Conservation (phyloP, 2,888 invertebrate genomes). For the Cosmia pyralina region DNA sequence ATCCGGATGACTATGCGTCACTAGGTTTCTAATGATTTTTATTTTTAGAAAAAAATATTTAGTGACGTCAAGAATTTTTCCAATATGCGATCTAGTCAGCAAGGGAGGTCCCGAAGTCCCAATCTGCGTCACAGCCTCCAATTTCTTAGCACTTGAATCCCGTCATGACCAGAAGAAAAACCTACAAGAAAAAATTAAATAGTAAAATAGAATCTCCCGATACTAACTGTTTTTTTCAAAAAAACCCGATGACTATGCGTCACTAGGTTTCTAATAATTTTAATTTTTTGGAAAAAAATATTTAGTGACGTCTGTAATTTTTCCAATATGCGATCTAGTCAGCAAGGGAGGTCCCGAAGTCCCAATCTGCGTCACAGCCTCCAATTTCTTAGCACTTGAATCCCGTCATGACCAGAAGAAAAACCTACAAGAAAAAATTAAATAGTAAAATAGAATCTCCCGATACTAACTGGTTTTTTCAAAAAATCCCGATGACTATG, state of each 20-base stretch:
- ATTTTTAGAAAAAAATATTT: not conserved
- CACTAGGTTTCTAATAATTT: not conserved
- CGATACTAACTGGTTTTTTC: constrained; percentile 18
- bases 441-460: constrained; percentile 19
- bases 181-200: constrained; percentile 15
- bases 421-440: constrained; percentile 23
- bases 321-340: too few relatives aligned
- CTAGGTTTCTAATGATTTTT: not conserved
- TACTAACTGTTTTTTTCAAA: constrained; percentile 10
- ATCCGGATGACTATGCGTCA: not conserved
- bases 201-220: constrained; percentile 23
- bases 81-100: too few relatives aligned
- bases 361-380: not conserved
- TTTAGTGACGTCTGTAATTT: constrained; percentile 17
- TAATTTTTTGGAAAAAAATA: not conserved
- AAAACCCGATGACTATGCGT: constrained; percentile 1
- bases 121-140: not conserved
- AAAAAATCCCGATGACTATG: constrained; percentile 2
- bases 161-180: constrained; percentile 11
- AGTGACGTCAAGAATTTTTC: too few relatives aligned
- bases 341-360: not conserved
- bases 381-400: not conserved
- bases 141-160: not conserved
- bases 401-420: constrained; percentile 1
- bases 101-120: not conserved